Conservation (phyloP, 2,797 vertebrate genomes). For the Aplochiton taeniatus region DNA sequence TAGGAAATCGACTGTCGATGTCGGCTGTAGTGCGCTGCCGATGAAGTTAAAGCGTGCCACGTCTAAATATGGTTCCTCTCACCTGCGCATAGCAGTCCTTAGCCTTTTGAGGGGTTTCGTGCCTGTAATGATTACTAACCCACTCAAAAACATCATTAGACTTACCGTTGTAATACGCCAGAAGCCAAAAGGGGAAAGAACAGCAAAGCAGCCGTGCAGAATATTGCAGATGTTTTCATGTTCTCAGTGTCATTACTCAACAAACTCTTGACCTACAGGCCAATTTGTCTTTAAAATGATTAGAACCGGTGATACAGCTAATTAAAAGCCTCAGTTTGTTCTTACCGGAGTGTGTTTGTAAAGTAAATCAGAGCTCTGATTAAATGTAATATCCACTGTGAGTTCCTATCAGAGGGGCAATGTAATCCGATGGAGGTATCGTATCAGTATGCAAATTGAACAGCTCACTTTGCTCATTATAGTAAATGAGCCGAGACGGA, state of each 20-base stretch:
- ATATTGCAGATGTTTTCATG: constrained; percentile 22
- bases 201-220: not conserved
- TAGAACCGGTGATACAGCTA: constrained; percentile 71
- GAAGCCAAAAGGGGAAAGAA: too few species aligned
- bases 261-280: constrained; percentile 62
- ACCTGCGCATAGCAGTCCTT: too few species aligned
- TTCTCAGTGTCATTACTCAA: constrained; percentile 42
- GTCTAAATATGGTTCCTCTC: not conserved
- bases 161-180: constrained; percentile 22
- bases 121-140: too few species aligned
- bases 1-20: too few species aligned
- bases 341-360: constrained; percentile 68
- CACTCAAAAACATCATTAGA: too few species aligned
- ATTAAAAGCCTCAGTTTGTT: constrained; percentile 69
- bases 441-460: constrained; percentile 73
- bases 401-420: constrained; percentile 51
- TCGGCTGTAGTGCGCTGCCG: too few species aligned
- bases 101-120: too few species aligned
- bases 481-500: constrained; percentile 72
- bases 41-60: too few species aligned
- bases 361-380: constrained; percentile 76
- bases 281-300: constrained; percentile 73
- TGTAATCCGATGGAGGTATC: constrained; percentile 60
- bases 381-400: constrained; percentile 70
- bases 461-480: constrained; percentile 71